These are phyloP conservation scores for Liparis tanakae DNA, from an alignment of 2,797 vertebrate genomes.

Conservation along the genomic window DNA sequence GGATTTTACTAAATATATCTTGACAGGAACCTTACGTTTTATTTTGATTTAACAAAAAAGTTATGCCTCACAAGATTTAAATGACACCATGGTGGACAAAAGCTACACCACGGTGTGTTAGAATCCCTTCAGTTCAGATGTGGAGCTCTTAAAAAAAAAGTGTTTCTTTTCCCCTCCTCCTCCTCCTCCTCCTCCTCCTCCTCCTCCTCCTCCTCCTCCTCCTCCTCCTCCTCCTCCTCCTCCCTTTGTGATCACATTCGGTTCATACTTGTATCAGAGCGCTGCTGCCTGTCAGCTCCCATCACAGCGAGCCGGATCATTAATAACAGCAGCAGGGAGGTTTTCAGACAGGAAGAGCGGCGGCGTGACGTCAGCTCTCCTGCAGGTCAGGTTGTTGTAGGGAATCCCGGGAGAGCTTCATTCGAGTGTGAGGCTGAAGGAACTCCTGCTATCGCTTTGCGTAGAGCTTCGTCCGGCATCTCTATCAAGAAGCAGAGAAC, in stretches of 20 bases:
- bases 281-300: conserved; percentile 44
- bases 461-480: background rate
- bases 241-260: conserved; percentile 38
- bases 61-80: background rate
- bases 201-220: background rate
- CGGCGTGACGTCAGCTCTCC: conserved; percentile 3
- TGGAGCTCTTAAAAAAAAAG: background rate
- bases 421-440: background rate
- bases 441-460: background rate
- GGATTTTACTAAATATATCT: no score
- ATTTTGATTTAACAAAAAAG: background rate
- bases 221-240: background rate
- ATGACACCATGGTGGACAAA: background rate
- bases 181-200: background rate
- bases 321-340: conserved; percentile 25
- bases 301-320: conserved; percentile 34
- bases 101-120: background rate
- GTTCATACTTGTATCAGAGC: conserved; percentile 35
- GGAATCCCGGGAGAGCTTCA: background rate
- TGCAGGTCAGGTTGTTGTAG: conserved; percentile 7
- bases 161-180: background rate
- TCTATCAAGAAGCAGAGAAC: background rate
- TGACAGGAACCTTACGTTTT: background rate
- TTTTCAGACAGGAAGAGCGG: conserved; percentile 19
- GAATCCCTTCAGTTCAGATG: background rate